These are phyloP conservation scores for Macrocentrus cingulum DNA, from an alignment of 1,140 invertebrate genomes.

Conservation along the genomic window DNA sequence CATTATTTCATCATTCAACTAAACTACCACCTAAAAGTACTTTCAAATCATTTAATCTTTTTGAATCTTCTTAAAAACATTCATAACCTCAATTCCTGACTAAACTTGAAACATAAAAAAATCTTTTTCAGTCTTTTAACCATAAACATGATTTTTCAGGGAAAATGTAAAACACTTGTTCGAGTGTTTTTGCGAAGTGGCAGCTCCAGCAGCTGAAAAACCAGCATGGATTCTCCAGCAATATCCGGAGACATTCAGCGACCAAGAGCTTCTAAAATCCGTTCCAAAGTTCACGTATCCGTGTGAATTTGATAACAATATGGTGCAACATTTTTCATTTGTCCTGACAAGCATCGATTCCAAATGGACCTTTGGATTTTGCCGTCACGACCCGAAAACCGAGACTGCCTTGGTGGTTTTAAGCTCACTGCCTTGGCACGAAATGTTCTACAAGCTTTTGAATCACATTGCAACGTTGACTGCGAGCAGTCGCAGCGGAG, in stretches of 20 bases:
- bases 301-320: conserved; percentile 75
- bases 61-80: too few relatives aligned
- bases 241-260: conserved; percentile 73
- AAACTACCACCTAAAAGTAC: too few relatives aligned
- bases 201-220: conserved; percentile 63
- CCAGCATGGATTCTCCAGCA: conserved; percentile 75
- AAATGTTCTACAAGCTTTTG: conserved; percentile 85
- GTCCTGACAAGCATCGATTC: conserved; percentile 90
- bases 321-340: conserved; percentile 87
- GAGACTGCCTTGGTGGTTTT: conserved; percentile 76
- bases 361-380: conserved; percentile 95
- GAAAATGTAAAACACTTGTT: conserved; percentile 78
- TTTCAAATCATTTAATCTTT: too few relatives aligned
- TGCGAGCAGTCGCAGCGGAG: conserved; percentile 55
- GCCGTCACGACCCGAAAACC: conserved; percentile 83
- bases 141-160: conserved; percentile 66
- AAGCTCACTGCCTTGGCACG: conserved; percentile 92
- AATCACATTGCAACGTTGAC: conserved; percentile 66
- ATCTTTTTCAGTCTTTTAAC: too few relatives aligned
- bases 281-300: conserved; percentile 85
- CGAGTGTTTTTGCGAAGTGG: conserved; percentile 83
- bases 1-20: too few relatives aligned
- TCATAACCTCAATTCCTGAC: too few relatives aligned
- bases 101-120: too few relatives aligned
- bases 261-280: conserved; percentile 76